Evolutionary conservation across 2,113 vertebrate genomes (phyloP).

Genomic region (Pandion haliaetus): DNA sequence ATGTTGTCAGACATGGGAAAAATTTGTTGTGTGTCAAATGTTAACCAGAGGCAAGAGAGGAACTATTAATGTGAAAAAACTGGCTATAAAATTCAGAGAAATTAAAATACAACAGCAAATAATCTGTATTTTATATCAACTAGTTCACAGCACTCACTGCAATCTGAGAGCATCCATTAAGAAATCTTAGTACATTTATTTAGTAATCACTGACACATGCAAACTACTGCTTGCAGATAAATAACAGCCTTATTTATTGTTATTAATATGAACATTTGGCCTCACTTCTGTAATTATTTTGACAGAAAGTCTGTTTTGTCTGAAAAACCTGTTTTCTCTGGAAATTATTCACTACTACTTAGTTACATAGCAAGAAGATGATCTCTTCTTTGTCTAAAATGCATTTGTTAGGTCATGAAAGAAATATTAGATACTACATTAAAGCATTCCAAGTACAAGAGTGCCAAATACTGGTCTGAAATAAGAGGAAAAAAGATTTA

Average conservation of each 20-base stretch:
- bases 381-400: neutral
- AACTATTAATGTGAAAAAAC: neutral
- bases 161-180: neutral
- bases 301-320: neutral
- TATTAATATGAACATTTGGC: neutral
- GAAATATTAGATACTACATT: neutral
- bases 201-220: neutral
- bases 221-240: conserved; percentile 7
- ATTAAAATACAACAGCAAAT: neutral
- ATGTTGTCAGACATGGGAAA: neutral
- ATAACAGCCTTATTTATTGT: neutral
- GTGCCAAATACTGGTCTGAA: neutral
- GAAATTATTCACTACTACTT: neutral
- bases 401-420: neutral
- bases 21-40: neutral
- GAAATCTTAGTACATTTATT: neutral
- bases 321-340: neutral
- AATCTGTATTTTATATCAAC: neutral
- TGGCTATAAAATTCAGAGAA: neutral
- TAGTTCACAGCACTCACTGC: neutral
- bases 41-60: neutral
- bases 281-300: neutral
- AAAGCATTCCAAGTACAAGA: neutral
- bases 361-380: neutral
- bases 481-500: neutral